These are phyloP conservation scores for Perccottus glenii DNA, from an alignment of 2,113 vertebrate species.

Conservation along the genomic window DNA sequence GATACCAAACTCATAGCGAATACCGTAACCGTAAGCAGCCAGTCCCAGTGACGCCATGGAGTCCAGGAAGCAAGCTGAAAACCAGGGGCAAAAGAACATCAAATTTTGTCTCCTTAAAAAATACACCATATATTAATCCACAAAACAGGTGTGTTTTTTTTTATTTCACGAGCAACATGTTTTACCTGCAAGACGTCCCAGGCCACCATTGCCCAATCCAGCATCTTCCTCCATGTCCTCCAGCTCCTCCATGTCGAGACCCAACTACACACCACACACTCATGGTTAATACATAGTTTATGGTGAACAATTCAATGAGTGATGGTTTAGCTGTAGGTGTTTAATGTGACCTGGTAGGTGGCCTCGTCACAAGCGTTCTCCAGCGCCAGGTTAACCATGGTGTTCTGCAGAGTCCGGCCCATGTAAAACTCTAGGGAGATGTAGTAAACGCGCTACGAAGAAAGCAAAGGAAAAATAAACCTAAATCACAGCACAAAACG, in stretches of 20 bases:
- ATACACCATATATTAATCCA: neutral
- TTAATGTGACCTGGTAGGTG: constrained; percentile 75
- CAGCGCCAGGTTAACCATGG: constrained; percentile 83
- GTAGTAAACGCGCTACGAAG: constrained; percentile 78
- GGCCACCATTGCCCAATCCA: constrained; percentile 89
- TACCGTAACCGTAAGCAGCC: constrained; percentile 90
- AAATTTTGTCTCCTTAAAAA: neutral
- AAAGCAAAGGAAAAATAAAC: neutral
- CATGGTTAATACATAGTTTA: neutral
- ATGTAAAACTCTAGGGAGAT: constrained; percentile 83
- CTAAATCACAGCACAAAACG: neutral
- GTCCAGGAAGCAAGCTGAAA: constrained; percentile 89
- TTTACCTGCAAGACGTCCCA: constrained; percentile 88
- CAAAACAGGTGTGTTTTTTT: neutral
- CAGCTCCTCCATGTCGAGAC: constrained; percentile 91
- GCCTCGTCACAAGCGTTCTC: constrained; percentile 83
- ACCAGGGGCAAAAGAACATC: neutral
- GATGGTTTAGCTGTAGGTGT: neutral
- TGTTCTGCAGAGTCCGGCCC: constrained; percentile 81
- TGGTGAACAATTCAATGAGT: neutral
- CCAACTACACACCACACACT: constrained; percentile 75
- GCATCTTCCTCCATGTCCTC: constrained; percentile 93
- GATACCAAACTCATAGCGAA: constrained; percentile 93
- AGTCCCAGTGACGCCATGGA: constrained; percentile 92
- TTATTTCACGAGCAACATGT: neutral